Evolutionary conservation across 2,888 invertebrate species (phyloP), one percentile per base, ranked within the genome.

Genomic region (Melanophora roralis): DNA sequence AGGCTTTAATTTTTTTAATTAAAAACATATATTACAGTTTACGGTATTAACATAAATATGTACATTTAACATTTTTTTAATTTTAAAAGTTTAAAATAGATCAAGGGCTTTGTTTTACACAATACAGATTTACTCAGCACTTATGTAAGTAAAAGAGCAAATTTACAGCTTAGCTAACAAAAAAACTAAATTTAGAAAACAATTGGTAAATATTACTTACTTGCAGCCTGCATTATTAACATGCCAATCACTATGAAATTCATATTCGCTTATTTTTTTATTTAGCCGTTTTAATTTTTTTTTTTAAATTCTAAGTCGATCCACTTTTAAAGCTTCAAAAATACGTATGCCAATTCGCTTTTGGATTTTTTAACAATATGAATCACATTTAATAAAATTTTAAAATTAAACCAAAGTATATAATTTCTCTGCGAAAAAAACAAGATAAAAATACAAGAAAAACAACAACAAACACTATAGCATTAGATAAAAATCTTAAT

Each of bases 201-300:
- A 5, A 6, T 27, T 27, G 27, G 3, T 16, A 68, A 62, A 27
- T 43, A 23, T 47, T 76, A 84, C 87, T 88, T 82, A 88, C 87
- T 86, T 85, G 87, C 89, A 74, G 87, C 87, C 83, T 88, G 87
- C 88, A 88, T 88, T 82, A 88, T 88, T 82, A 88, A 78, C 83
- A 88, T 85, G 83, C 89, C 89, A 82, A 88, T 88, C 72, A 88
- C 85, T 82, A 88, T 85, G 82, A 88, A 88, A 83, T 88, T 86
- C 87, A 88, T 88, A 83, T 85, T 86, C 65, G 64, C 57, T 76
- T 72, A 78, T 78, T 34, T 21, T 43, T 65, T 27, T 67, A 23
- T 19, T 45, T 1, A 51, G 11, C n/a, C 27, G 34, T 67, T 76
- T 55, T 34, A 45, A 47, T 27, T 6, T 53, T 64, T 32, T 6